Base-by-base conservation (phyloP, 2,888 invertebrate genomes). In the Euphydryas editha region DNA sequence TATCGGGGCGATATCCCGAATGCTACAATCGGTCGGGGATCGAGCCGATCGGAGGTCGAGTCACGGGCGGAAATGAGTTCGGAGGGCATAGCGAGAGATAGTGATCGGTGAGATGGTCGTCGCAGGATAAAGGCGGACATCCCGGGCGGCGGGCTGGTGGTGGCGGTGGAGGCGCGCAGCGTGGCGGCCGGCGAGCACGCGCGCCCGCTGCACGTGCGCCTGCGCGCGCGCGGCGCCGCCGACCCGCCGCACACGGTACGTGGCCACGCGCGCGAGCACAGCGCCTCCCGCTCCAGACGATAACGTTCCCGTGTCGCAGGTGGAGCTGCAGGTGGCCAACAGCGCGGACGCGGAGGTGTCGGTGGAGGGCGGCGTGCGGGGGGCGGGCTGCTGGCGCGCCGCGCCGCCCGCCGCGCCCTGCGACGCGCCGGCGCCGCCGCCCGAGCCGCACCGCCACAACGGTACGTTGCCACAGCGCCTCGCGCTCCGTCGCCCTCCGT, bases 111-210 rank as follows among this genome's bases (percentile, higher is more conserved):
- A 30, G 21, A 18, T 10, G 56, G 42, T 59, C 20, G 2, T 59
- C 39, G 30, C 78, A 87, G 87, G 49, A 82, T 88, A 56, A 84
- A 84, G 69, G 85, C 83, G 61, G 82, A 86, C 81, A 76, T 83
- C 69, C 81, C 84, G 62, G 87, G 86, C 68, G 86, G 84, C 75
- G 85, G 81, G 73, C 82, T 91, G 76, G 82, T 91, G 78, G 81
- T 91, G 80, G 80, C 78, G 67, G 90, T 91, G 79, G 89, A 89
- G 82, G 89, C 90, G 76, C 75, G 78, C 67, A 71, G 75, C 65
- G 84, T 78, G 73, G 70, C 87, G 67, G 68, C 86, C 62, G 89
- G 89, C 70, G 85, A 83, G 80, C 80, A 78, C 85, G 81, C 83
- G 68, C 73, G 76, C 65, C 88, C 90, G 73, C 78, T 82, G 79